A percentile compares a stretch with the other conserved stretches of the same genome.
Evolutionary conservation across 2,797 vertebrate species (phyloP).

Genomic region (Argyrosomus regius): DNA sequence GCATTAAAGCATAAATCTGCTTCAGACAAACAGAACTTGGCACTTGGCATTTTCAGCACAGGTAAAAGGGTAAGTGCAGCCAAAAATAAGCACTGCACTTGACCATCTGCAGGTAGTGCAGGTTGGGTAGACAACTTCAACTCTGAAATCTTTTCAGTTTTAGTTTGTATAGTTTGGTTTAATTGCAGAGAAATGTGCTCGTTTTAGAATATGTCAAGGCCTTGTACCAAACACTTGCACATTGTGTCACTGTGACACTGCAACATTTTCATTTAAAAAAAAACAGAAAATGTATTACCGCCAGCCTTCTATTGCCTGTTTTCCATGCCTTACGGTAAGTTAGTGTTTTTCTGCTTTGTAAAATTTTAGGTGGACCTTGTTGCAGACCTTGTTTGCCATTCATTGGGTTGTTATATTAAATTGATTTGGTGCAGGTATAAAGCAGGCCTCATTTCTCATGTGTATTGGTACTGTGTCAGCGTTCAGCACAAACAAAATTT

Average conservation of each 20-base stretch:
- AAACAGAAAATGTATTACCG: background rate
- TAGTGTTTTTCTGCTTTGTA: conserved; percentile 16
- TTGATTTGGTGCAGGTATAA: conserved; percentile 36
- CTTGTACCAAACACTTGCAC: background rate
- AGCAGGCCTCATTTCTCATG: conserved; percentile 37
- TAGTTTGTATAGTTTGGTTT: background rate
- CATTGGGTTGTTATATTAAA: conserved; percentile 37
- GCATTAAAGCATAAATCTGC: background rate
- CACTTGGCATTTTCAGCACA: background rate
- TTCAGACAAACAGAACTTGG: background rate
- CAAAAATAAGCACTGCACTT: background rate
- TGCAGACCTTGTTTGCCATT: conserved; percentile 30
- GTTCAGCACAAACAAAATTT: conserved; percentile 31
- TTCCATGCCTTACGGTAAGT: conserved; percentile 1
- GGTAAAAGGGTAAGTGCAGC: background rate
- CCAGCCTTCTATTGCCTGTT: background rate
- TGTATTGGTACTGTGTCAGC: conserved; percentile 30
- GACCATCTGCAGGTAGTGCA: background rate
- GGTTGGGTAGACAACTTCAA: background rate
- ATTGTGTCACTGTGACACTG: background rate
- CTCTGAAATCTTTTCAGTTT: background rate
- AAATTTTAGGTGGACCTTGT: conserved; percentile 24
- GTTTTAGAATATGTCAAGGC: background rate
- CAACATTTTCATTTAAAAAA: background rate
- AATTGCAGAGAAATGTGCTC: background rate